Conservation (phyloP, 2,888 invertebrate genomes). For the Hirtodrosophila duncani region DNA sequence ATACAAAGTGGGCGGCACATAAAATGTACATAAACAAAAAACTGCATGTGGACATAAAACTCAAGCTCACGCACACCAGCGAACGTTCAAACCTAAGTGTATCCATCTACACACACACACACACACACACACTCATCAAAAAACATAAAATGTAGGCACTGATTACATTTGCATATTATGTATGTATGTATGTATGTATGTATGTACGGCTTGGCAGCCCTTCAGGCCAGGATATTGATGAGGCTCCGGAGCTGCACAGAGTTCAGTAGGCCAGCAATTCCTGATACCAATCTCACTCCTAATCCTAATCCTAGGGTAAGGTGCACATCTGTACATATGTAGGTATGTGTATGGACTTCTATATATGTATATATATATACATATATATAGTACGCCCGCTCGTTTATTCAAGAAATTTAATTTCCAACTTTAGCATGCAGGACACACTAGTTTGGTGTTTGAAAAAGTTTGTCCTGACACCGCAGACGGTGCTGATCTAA, state of each 20-base stretch:
- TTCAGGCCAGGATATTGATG: conserved; percentile 42
- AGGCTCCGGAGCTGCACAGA: conserved; percentile 35
- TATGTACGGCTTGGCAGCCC: conserved; percentile 10
- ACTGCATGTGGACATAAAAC: conserved; percentile 60
- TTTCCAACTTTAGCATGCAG: conserved; percentile 66
- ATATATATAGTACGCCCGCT: too few species aligned
- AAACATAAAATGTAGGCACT: conserved; percentile 56
- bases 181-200: too few species aligned
- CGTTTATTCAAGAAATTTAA: conserved; percentile 63
- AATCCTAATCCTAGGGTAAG: conserved; percentile 9
- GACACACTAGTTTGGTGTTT: conserved; percentile 46
- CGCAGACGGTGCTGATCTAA: conserved; percentile 50
- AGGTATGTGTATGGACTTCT: conserved; percentile 11
- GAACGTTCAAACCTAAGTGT: conserved; percentile 3
- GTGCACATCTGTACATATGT: not conserved
- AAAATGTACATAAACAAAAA: conserved; percentile 65
- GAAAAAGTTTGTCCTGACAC: conserved; percentile 41
- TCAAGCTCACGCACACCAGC: conserved; percentile 32
- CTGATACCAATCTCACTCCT: conserved; percentile 6
- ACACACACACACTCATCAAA: conserved; percentile 17
- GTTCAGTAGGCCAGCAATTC: conserved; percentile 10
- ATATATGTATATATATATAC: conserved; percentile 20
- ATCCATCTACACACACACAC: conserved; percentile 2
- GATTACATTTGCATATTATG: conserved; percentile 71
- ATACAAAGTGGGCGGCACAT: conserved; percentile 55